A percentile compares a stretch with the other conserved stretches of the same genome.
phyloP scores from a whole-genome alignment of 2,113 vertebrate genomes.

The Oreochromis tanganicae region DNA sequence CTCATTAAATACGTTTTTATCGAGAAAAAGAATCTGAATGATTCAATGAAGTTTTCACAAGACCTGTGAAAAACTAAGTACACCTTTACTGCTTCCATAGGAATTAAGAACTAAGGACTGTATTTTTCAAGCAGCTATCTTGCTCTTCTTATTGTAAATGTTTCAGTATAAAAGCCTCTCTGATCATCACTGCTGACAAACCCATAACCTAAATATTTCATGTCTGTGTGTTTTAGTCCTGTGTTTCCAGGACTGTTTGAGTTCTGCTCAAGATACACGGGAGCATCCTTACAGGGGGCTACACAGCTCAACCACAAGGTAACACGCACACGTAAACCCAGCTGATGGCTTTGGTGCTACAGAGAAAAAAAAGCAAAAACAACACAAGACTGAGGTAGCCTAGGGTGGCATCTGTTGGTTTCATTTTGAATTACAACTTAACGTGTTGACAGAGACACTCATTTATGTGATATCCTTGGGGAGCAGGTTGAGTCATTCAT shows the following conservation, averaged over 20 bases:
- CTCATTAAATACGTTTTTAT: background rate
- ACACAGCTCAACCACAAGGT: constrained; percentile 99
- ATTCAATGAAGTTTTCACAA: background rate
- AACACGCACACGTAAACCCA: background rate
- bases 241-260: constrained; percentile 98
- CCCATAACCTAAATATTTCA: background rate
- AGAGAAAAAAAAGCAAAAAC: background rate
- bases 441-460: background rate
- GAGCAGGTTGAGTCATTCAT: background rate
- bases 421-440: background rate
- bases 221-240: constrained; percentile 72
- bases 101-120: background rate
- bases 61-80: background rate
- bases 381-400: background rate
- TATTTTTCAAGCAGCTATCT: background rate
- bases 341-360: background rate
- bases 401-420: background rate
- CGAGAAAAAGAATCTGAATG: background rate
- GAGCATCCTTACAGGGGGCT: constrained; percentile 94
- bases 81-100: background rate
- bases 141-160: background rate
- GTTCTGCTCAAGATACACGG: constrained; percentile 96
- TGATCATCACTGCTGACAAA: background rate
- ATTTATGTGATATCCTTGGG: background rate
- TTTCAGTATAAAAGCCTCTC: background rate